phyloP scores from a whole-genome alignment of 2,797 vertebrate species.

The Agapornis canus region DNA sequence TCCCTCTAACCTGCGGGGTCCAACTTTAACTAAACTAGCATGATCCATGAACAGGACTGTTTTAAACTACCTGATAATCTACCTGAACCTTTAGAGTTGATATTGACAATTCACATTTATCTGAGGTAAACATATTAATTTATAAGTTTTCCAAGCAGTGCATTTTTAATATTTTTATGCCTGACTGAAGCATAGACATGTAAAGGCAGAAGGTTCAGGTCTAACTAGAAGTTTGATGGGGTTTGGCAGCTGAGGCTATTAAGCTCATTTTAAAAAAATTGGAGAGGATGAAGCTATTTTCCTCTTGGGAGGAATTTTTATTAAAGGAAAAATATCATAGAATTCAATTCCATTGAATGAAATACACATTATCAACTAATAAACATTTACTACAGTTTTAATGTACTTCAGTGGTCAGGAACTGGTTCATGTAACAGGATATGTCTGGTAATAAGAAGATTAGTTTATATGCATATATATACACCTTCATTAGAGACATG shows the following conservation, averaged over 20 bases:
- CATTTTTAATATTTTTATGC: neutral
- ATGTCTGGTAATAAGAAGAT: neutral
- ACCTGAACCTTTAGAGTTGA: neutral
- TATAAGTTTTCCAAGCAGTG: neutral
- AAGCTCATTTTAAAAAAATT: neutral
- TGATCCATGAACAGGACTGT: neutral
- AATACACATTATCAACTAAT: neutral
- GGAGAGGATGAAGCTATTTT: neutral
- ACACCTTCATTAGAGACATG: neutral
- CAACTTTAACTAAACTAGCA: neutral
- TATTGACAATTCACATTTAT: neutral
- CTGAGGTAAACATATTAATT: neutral
- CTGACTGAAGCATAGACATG: neutral
- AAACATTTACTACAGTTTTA: neutral
- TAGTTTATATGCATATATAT: neutral
- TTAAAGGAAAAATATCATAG: neutral
- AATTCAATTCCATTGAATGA: neutral
- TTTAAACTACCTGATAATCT: neutral
- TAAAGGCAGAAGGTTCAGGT: neutral
- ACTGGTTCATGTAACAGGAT: neutral
- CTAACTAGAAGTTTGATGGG: neutral
- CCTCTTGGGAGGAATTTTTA: neutral
- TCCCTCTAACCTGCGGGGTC: neutral
- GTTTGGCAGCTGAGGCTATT: neutral
- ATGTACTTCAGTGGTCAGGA: neutral